Evolutionary conservation across 2,113 vertebrate species (phyloP).

Genomic region (Leptosomus discolor): DNA sequence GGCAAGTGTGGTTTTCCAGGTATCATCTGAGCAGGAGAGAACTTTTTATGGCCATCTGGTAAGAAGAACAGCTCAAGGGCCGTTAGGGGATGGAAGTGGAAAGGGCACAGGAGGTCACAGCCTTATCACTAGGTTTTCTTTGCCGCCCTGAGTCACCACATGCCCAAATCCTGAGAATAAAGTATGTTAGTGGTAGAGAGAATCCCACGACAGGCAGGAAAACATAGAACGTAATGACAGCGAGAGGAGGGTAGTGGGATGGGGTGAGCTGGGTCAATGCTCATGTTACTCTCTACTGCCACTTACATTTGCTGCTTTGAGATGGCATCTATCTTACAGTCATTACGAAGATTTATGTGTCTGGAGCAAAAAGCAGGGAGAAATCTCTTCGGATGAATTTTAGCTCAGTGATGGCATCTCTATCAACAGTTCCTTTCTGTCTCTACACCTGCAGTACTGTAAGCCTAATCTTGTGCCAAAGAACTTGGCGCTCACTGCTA

Average conservation of each 20-base stretch:
- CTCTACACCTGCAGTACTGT: neutral
- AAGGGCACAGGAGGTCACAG: conserved; percentile 31
- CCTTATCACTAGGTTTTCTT: conserved; percentile 33
- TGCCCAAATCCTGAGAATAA: conserved; percentile 21
- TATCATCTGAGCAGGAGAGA: neutral
- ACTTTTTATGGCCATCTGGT: conserved; percentile 7
- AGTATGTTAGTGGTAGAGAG: conserved; percentile 14
- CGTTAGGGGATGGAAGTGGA: conserved; percentile 37
- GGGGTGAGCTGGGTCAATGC: neutral
- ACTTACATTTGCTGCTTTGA: neutral
- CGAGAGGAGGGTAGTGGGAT: neutral
- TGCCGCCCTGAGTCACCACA: conserved; percentile 17
- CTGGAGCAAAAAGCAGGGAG: neutral
- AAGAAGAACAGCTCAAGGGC: conserved; percentile 36
- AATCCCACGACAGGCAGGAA: neutral
- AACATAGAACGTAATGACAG: neutral
- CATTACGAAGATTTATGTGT: neutral
- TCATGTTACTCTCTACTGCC: neutral
- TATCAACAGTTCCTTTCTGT: neutral
- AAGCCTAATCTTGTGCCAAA: neutral
- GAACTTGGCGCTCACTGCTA: neutral
- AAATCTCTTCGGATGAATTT: neutral
- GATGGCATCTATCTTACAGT: neutral
- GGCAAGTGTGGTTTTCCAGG: neutral
- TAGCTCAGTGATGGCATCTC: neutral